Base-by-base conservation (phyloP, 2,113 vertebrate species). In the Seriola rivoliana region DNA sequence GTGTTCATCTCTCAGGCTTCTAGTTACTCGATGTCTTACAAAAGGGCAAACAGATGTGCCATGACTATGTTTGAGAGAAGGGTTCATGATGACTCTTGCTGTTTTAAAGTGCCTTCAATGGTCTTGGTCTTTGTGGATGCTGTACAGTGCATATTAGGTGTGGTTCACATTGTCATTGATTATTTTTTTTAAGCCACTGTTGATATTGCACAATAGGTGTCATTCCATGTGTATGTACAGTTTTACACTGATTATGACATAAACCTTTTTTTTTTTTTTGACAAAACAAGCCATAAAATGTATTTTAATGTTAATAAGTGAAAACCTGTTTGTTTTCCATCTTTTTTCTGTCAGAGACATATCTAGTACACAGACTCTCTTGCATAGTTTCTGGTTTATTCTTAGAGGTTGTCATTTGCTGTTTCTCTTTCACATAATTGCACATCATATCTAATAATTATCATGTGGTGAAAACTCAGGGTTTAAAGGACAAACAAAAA, bases 381-480 rank as follows among this genome's bases (percentile, higher is more conserved):
- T 64, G 6, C 59, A 32, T 71, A 48, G 46, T 67, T 40, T 80
- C 11, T 64, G 19, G 38, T 75, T 64, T 50, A 8, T 55, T 32
- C 65, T 80, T 68, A 16, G 8, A 57, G 64, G 55, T 54, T 32
- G 5, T 34, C 16, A 25, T 76, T 75, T 69, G 36, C 29, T 82
- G 44, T 79, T 81, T 67, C 14, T 73, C 40, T 73, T 71, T 84
- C 38, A 80, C 67, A 23, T 74, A 54, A 81, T 85, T 91, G 85
- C 81, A 87, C 83, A 86, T 82, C 62, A 80, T 69, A 50, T 50
- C 13, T 46, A 16, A 34, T 76, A 58, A 57, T 58, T 75, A 34
- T 82, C 63, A 82, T 65, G 44, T 88, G 83, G 62, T 81, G 66
- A 85, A 71, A 94, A 92, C 94, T 95, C 94, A 95, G 94, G 94